These are phyloP conservation scores for Allacma fusca DNA, from an alignment of 2,888 invertebrate genomes.

Conservation along the genomic window DNA sequence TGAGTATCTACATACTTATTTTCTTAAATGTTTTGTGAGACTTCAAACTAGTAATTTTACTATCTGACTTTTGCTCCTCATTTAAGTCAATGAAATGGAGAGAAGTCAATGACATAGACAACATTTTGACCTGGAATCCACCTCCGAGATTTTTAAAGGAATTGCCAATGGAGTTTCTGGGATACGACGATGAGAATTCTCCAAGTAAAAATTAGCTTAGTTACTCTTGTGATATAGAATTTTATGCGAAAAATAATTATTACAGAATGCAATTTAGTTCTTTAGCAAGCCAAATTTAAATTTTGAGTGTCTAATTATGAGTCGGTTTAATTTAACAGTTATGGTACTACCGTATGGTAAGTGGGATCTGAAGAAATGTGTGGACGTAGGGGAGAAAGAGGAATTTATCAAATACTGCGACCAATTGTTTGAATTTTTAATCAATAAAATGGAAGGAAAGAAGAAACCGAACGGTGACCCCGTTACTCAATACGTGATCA, in stretches of 20 bases:
- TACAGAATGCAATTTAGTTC: too few relatives aligned
- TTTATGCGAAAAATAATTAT: too few relatives aligned
- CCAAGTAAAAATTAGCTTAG: neutral
- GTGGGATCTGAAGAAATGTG: conserved; percentile 16
- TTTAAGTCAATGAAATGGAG: conserved; percentile 9
- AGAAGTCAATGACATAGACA: neutral
- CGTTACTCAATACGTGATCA: conserved; percentile 22
- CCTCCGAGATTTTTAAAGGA: neutral
- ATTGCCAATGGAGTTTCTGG: neutral
- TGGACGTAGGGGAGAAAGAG: conserved; percentile 33
- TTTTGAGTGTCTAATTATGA: too few relatives aligned
- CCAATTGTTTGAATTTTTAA: conserved; percentile 26
- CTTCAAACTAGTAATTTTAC: neutral
- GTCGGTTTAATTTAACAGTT: neutral
- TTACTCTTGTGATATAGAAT: too few relatives aligned
- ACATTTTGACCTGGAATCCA: neutral
- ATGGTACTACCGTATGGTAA: neutral
- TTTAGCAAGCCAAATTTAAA: too few relatives aligned
- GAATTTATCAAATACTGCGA: conserved; percentile 19
- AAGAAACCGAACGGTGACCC: neutral
- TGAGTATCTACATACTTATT: neutral
- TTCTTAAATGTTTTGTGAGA: neutral
- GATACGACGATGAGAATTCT: conserved; percentile 3
- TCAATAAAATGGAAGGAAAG: conserved; percentile 24
- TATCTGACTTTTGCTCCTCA: too few relatives aligned